A percentile compares a stretch with the other conserved stretches of the same genome.
phyloP scores from a whole-genome alignment of 2,113 vertebrate species.

The Neotoma lepida region DNA sequence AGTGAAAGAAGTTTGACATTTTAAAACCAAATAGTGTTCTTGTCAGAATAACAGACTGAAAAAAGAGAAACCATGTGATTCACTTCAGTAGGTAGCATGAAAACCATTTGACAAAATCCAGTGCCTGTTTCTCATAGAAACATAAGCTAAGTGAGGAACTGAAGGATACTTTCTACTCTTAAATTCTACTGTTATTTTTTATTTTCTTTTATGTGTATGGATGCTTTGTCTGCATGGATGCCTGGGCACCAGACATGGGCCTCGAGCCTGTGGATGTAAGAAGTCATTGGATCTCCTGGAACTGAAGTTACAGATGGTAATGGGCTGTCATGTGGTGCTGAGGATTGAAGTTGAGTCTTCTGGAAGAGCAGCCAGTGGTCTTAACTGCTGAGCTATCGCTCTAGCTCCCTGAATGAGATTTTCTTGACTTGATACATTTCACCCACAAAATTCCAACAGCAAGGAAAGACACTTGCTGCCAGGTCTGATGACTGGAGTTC shows the following conservation, averaged over 20 bases:
- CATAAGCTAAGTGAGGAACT: not conserved
- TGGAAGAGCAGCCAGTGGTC: not conserved
- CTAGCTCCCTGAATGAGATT: not conserved
- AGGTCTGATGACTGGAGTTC: no score
- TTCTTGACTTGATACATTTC: slow-evolving; percentile 18
- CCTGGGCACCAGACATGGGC: not conserved
- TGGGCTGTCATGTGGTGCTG: not conserved
- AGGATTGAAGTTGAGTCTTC: not conserved
- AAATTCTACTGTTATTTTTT: not conserved
- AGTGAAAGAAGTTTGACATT: not conserved
- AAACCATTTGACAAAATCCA: slow-evolving; percentile 29
- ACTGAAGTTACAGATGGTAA: not conserved
- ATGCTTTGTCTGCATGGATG: not conserved
- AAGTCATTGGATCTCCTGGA: not conserved
- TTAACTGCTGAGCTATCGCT: not conserved
- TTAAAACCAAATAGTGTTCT: slow-evolving; percentile 50
- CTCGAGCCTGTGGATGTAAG: not conserved
- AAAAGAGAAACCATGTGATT: not conserved
- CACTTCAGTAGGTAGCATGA: not conserved
- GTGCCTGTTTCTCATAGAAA: not conserved
- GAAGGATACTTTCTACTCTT: not conserved
- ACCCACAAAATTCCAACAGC: not conserved
- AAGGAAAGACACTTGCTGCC: not conserved
- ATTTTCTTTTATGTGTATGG: not conserved
- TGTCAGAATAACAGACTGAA: not conserved